Percentiles rank a stretch among this genome's conserved stretches.
These are phyloP conservation scores for Hirudinaria manillensis DNA, from an alignment of 2,888 invertebrate genomes.

Conservation along the genomic window DNA sequence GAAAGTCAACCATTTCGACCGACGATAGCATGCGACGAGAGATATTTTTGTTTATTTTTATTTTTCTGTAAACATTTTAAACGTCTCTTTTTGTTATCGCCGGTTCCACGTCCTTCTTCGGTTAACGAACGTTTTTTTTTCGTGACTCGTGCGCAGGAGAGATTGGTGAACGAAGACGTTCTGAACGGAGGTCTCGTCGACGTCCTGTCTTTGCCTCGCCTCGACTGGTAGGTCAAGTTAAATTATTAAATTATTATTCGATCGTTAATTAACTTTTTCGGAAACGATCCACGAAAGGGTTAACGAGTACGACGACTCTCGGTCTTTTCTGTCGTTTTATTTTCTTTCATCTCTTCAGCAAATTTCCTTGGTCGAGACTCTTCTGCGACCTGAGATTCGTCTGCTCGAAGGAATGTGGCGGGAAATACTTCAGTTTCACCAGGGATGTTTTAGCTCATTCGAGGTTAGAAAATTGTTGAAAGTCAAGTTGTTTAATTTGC, in stretches of 20 bases:
- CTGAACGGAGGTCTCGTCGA: neutral
- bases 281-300: no score
- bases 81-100: no score
- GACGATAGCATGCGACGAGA: no score
- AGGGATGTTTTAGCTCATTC: neutral
- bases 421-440: neutral
- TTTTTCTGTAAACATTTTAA: no score
- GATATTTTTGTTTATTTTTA: no score
- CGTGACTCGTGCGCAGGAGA: neutral
- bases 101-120: no score
- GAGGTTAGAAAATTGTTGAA: neutral
- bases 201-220: neutral
- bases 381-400: slow-evolving; percentile 5
- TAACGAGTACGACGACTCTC: no score
- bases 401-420: neutral
- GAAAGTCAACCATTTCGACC: no score
- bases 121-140: no score
- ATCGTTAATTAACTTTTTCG: no score
- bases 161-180: neutral
- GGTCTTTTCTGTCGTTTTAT: neutral
- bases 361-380: neutral
- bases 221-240: slow-evolving; percentile 2
- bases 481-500: neutral
- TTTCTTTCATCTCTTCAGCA: neutral
- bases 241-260: neutral